Evolutionary conservation across 2,888 invertebrate species (phyloP).

Genomic region (Alloscopus bannaensis): DNA sequence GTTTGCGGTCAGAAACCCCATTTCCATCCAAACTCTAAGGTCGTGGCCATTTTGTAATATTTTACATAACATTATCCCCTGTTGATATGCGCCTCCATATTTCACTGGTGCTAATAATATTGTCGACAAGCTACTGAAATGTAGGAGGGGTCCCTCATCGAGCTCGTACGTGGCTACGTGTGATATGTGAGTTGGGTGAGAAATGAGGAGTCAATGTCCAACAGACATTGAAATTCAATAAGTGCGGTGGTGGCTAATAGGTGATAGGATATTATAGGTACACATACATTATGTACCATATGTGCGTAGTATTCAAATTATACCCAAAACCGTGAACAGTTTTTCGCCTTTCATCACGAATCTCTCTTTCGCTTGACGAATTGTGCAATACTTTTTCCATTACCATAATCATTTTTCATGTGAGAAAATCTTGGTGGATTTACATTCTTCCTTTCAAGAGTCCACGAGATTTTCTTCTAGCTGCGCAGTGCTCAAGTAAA

Average conservation of each 20-base stretch:
- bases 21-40: constrained; percentile 25
- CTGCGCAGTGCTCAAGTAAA: too few species aligned
- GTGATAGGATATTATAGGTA: too few species aligned
- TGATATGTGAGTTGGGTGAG: too few species aligned
- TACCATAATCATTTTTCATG: constrained; percentile 38
- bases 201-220: constrained; percentile 51
- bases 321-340: too few species aligned
- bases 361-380: constrained; percentile 7
- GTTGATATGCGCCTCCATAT: constrained; percentile 6
- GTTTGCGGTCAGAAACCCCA: constrained; percentile 48
- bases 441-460: too few species aligned
- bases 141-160: too few species aligned
- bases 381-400: constrained; percentile 20
- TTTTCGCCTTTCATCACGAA: constrained; percentile 31
- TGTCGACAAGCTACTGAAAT: neutral
- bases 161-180: too few species aligned
- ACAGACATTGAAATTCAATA: constrained; percentile 51
- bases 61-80: neutral
- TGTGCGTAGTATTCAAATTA: too few species aligned
- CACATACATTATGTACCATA: too few species aligned
- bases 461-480: too few species aligned
- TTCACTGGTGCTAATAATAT: constrained; percentile 10
- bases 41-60: constrained; percentile 41
- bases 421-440: too few species aligned
- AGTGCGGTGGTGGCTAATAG: too few species aligned